Evolutionary conservation across 1,140 invertebrate species (phyloP).

Genomic region (Phymorhynchus buccinoides): DNA sequence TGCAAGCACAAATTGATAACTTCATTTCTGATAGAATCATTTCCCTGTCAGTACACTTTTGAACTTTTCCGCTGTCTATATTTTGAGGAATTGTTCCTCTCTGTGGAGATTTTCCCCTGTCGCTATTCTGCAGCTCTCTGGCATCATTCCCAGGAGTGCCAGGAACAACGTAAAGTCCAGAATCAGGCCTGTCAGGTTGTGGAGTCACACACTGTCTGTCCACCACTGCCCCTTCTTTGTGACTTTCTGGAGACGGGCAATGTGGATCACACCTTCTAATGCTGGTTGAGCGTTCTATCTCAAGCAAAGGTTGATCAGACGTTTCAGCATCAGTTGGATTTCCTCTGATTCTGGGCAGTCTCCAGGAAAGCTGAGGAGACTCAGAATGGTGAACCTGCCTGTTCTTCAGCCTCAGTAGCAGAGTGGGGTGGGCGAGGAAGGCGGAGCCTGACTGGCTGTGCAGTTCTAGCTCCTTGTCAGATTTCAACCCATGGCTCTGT

Average conservation of each 20-base stretch:
- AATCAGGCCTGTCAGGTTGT: background rate
- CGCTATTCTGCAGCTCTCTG: background rate
- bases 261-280: background rate
- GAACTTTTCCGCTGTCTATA: too few relatives aligned
- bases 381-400: background rate
- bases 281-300: background rate
- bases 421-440: background rate
- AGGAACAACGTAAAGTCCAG: background rate
- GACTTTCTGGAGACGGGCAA: background rate
- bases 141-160: background rate
- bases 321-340: background rate
- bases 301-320: background rate
- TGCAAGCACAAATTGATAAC: too few relatives aligned
- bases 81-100: too few relatives aligned
- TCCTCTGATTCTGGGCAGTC: background rate
- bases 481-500: background rate
- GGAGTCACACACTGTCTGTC: background rate
- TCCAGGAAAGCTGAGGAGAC: background rate
- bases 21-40: too few relatives aligned
- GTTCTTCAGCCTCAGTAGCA: background rate
- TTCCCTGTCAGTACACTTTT: too few relatives aligned
- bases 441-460: background rate
- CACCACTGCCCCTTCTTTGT: background rate
- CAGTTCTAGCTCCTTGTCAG: background rate
- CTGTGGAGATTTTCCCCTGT: background rate